A percentile compares a stretch with the other conserved stretches of the same genome.
phyloP scores from a whole-genome alignment of 2,797 vertebrate species.

The Chaenodraco wilsoni region DNA sequence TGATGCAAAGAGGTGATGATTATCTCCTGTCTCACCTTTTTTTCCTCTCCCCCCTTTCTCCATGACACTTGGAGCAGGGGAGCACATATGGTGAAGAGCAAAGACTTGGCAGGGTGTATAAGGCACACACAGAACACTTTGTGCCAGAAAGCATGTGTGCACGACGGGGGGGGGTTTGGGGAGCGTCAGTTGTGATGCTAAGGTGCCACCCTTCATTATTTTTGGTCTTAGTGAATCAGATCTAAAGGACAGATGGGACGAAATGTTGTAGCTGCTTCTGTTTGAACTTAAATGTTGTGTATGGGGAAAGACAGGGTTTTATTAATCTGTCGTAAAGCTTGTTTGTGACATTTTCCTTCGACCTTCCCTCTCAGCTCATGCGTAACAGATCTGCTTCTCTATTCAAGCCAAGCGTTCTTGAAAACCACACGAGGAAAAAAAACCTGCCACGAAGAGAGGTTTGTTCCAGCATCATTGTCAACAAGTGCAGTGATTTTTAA shows the following conservation, averaged over 20 bases:
- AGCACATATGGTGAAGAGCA: constrained; percentile 72
- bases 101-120: constrained; percentile 67
- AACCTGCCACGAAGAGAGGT: constrained; percentile 72
- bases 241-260: constrained; percentile 42
- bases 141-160: constrained; percentile 81
- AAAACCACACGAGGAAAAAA: constrained; percentile 51
- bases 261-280: constrained; percentile 51
- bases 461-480: constrained; percentile 69
- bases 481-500: constrained; percentile 66
- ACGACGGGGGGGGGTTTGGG: constrained; percentile 54
- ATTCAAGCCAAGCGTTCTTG: constrained; percentile 29
- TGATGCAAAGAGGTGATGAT: constrained; percentile 74
- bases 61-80: constrained; percentile 61
- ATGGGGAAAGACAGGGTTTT: constrained; percentile 24
- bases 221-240: constrained; percentile 49
- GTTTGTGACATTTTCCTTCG: constrained; percentile 27
- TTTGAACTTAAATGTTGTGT: constrained; percentile 33
- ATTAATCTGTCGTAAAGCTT: constrained; percentile 42
- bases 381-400: constrained; percentile 29
- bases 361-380: constrained; percentile 44
- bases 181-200: constrained; percentile 53
- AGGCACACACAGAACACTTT: constrained; percentile 76
- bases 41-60: constrained; percentile 1
- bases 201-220: constrained; percentile 46
- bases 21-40: constrained; percentile 70